Conservation (phyloP, 2,888 invertebrate species). For the Rhodophaea formosa region DNA sequence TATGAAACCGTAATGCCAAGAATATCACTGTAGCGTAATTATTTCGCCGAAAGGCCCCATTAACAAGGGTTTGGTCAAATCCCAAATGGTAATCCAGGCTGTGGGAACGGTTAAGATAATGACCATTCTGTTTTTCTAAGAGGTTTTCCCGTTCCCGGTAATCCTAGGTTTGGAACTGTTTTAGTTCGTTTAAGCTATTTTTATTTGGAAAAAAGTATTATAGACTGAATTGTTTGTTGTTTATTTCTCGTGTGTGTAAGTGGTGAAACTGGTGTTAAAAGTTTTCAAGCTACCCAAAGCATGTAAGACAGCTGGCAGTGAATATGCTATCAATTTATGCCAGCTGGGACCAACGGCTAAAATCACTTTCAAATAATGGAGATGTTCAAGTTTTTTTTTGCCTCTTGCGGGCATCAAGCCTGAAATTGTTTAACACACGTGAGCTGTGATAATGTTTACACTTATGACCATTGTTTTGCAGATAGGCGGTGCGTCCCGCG, state of each 20-base stretch:
- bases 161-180: neutral
- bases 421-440: no score
- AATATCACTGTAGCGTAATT: slow-evolving; percentile 5
- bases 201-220: neutral
- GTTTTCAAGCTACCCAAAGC: no score
- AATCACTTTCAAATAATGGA: no score
- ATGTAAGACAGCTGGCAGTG: no score
- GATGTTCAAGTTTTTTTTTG: no score
- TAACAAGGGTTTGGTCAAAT: slow-evolving; percentile 17
- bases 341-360: no score
- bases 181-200: neutral
- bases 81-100: slow-evolving; percentile 13
- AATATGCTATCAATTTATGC: no score
- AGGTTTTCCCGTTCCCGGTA: neutral
- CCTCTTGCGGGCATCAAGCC: no score
- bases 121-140: slow-evolving; percentile 9
- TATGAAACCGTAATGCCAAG: neutral
- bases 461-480: no score
- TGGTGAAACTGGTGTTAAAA: neutral
- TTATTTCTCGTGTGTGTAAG: neutral
- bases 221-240: neutral
- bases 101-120: slow-evolving; percentile 12
- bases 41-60: slow-evolving; percentile 8
- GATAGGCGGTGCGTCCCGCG: no score
- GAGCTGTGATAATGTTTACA: no score